These are phyloP conservation scores for Borostomias antarcticus DNA, from an alignment of 2,797 vertebrate species.

Conservation along the genomic window DNA sequence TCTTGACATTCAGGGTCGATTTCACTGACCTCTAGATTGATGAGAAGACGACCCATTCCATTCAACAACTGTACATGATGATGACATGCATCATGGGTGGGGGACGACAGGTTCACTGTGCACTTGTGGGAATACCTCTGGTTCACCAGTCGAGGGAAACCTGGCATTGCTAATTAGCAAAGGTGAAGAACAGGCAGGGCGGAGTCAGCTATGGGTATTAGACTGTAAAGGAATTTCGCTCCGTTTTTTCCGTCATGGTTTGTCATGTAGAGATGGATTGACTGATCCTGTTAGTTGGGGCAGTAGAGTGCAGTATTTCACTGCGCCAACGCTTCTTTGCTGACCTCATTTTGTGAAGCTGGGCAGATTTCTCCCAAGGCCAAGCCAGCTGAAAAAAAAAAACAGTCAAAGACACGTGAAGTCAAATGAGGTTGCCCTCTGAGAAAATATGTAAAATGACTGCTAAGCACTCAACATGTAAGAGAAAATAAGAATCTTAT, in stretches of 20 bases:
- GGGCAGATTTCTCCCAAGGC: conserved; percentile 63
- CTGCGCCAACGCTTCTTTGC: conserved; percentile 56
- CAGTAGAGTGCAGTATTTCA: conserved; percentile 53
- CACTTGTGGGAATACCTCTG: no score
- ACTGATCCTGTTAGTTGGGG: conserved; percentile 36
- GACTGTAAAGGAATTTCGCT: conserved; percentile 39
- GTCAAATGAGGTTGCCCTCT: conserved; percentile 30
- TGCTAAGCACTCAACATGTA: background rate
- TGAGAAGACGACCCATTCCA: no score
- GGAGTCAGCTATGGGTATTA: conserved; percentile 25
- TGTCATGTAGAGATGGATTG: conserved; percentile 17
- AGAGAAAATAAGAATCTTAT: background rate
- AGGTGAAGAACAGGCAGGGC: conserved; percentile 24
- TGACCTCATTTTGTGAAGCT: conserved; percentile 72
- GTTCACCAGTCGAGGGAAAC: conserved; percentile 28
- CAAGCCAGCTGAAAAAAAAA: conserved; percentile 49
- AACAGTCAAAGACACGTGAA: conserved; percentile 30
- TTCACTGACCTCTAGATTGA: no score
- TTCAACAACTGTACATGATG: no score
- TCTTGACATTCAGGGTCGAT: no score
- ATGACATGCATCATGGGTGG: no score
- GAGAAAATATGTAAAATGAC: conserved; percentile 2
- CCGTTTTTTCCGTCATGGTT: conserved; percentile 13
- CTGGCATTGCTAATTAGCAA: conserved; percentile 22
- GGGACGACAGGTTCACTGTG: no score